These are phyloP conservation scores for Melinopterus prodromus DNA, from an alignment of 2,888 invertebrate species.

Conservation along the genomic window DNA sequence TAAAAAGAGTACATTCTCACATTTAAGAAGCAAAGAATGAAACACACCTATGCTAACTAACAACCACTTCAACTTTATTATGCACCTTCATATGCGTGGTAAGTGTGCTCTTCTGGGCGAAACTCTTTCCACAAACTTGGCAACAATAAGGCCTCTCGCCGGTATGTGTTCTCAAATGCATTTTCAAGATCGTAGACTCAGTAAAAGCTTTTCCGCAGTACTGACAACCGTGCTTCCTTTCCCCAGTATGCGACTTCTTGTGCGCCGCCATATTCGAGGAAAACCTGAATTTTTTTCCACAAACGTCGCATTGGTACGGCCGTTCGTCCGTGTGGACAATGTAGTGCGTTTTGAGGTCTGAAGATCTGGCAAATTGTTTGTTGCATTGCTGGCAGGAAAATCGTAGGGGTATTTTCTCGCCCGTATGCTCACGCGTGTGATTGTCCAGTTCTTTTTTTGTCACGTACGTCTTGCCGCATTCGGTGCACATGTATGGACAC, in stretches of 20 bases:
- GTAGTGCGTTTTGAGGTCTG: conserved; percentile 46
- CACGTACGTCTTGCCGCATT: conserved; percentile 48
- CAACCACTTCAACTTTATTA: neutral
- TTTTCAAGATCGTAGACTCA: conserved; percentile 46
- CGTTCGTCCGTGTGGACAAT: conserved; percentile 49
- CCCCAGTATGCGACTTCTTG: conserved; percentile 50
- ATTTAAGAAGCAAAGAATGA: neutral
- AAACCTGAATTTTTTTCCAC: conserved; percentile 49
- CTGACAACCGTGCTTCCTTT: conserved; percentile 48
- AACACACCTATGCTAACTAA: neutral
- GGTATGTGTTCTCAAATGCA: conserved; percentile 48
- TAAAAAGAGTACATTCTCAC: too few relatives aligned
- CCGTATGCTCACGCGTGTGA: conserved; percentile 50
- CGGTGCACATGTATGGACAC: conserved; percentile 50
- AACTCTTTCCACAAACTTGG: conserved; percentile 37
- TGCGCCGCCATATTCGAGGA: conserved; percentile 50
- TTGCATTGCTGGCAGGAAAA: conserved; percentile 46
- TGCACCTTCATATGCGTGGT: conserved; percentile 15
- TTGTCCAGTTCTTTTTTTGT: conserved; percentile 49
- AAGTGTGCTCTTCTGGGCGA: conserved; percentile 33
- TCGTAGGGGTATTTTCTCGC: conserved; percentile 47
- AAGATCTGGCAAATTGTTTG: conserved; percentile 45
- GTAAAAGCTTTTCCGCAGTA: conserved; percentile 50
- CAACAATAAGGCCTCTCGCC: conserved; percentile 50
- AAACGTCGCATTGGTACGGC: conserved; percentile 50